Percentiles rank a stretch among this genome's conserved stretches.
Evolutionary conservation across 2,113 vertebrate genomes (phyloP).

Genomic region (Leptobrachium ailaonicum): DNA sequence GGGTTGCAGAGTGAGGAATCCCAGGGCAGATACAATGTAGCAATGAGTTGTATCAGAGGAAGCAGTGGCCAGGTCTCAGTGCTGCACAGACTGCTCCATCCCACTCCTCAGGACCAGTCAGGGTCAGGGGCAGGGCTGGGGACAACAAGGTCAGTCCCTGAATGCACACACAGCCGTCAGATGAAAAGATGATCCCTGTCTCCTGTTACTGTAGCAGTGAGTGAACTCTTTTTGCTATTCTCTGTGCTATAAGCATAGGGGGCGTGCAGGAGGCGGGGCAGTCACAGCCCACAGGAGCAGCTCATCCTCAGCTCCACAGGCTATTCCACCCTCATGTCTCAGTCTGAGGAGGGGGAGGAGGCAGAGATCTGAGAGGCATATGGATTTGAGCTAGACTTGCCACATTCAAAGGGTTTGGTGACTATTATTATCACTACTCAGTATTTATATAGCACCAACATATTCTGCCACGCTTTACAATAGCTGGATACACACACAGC

Average conservation of each 20-base stretch:
- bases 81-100: neutral
- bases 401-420: too few relatives aligned
- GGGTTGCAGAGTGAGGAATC: neutral
- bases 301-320: neutral
- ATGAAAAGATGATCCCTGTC: neutral
- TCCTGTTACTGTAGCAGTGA: neutral
- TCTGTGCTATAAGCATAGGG: slow-evolving; percentile 28
- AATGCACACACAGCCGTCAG: neutral
- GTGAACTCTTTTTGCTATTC: neutral
- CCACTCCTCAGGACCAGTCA: neutral
- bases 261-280: slow-evolving; percentile 26
- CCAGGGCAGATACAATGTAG: neutral
- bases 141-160: too few relatives aligned
- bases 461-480: too few relatives aligned
- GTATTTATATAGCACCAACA: too few relatives aligned
- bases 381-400: too few relatives aligned
- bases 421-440: too few relatives aligned
- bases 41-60: neutral
- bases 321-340: too few relatives aligned
- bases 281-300: slow-evolving; percentile 9
- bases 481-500: too few relatives aligned
- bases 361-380: too few relatives aligned
- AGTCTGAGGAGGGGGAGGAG: too few relatives aligned
- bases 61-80: neutral
- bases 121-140: too few relatives aligned